These are phyloP conservation scores for Chiloscyllium punctatum DNA, from an alignment of 2,797 vertebrate genomes.

Conservation along the genomic window DNA sequence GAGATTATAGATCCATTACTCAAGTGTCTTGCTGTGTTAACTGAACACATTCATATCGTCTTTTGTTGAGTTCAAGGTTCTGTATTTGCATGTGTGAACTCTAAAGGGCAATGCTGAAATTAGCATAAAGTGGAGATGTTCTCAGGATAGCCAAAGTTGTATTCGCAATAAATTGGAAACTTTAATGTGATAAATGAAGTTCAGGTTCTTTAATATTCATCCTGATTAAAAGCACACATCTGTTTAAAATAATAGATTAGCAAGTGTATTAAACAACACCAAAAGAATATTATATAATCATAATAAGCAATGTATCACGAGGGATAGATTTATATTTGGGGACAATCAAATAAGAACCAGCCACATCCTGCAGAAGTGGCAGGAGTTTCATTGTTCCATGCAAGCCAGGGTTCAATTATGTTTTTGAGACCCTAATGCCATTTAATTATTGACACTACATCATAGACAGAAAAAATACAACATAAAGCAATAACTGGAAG, in stretches of 20 bases:
- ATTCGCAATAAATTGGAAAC: not conserved
- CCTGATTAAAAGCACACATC: not conserved
- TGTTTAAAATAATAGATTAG: not conserved
- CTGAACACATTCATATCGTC: not conserved
- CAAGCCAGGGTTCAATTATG: not conserved
- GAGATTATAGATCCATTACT: not conserved
- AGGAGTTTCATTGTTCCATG: not conserved
- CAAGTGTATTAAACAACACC: not conserved
- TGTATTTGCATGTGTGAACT: not conserved
- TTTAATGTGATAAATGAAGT: not conserved
- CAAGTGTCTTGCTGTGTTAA: constrained; percentile 11
- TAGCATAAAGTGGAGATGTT: not conserved
- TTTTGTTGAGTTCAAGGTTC: not conserved
- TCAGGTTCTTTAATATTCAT: not conserved
- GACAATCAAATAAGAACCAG: not conserved
- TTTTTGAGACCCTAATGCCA: not conserved
- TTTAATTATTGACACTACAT: not conserved
- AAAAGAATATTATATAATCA: not conserved
- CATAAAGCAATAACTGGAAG: not conserved
- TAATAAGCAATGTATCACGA: not conserved
- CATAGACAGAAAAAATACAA: not conserved
- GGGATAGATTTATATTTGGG: not conserved
- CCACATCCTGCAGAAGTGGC: not conserved
- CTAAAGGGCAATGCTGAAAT: not conserved
- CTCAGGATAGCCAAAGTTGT: not conserved